Conservation (phyloP, 2,113 vertebrate species). For the Erythrocercus mccallii region DNA sequence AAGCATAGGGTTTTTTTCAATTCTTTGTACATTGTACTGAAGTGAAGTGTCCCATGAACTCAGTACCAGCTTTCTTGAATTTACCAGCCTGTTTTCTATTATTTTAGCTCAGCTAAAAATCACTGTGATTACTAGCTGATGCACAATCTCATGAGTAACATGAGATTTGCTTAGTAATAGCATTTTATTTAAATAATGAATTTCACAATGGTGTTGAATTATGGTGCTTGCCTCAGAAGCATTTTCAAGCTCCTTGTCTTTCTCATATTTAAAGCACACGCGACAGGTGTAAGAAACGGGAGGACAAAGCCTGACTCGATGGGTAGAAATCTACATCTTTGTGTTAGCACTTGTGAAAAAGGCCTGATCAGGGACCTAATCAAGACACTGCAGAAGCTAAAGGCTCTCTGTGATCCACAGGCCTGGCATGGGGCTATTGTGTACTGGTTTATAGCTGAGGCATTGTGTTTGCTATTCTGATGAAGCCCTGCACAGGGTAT, state of each 20-base stretch:
- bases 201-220: background rate
- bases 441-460: background rate
- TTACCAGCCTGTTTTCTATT: background rate
- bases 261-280: background rate
- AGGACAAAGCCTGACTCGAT: background rate
- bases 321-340: background rate
- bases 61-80: background rate
- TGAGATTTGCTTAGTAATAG: background rate
- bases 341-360: background rate
- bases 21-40: background rate
- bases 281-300: background rate
- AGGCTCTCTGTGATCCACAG: background rate
- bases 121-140: background rate
- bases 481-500: background rate
- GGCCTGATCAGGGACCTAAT: conserved; percentile 3
- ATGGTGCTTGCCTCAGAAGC: background rate
- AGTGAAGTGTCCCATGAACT: background rate
- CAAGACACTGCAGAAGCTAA: conserved; percentile 15
- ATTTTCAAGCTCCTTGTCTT: background rate
- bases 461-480: conserved; percentile 23
- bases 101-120: background rate
- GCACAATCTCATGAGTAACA: background rate
- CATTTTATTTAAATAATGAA: conserved; percentile 4
- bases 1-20: background rate
- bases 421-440: conserved; percentile 37